phyloP scores from a whole-genome alignment of 2,113 vertebrate genomes.

The Lanius ludovicianus region DNA sequence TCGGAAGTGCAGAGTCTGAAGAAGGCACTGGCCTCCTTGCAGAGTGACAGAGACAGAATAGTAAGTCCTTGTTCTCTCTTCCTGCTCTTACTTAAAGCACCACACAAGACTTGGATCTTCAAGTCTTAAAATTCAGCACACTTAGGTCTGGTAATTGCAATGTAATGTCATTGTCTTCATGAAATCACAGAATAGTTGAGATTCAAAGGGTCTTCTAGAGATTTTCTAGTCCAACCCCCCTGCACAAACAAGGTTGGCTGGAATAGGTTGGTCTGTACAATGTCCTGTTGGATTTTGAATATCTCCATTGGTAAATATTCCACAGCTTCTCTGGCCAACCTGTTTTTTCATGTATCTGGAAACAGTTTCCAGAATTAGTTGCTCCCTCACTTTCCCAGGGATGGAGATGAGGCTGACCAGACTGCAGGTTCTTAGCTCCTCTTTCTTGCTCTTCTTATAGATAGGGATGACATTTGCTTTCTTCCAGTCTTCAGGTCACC shows the following conservation, averaged over 20 bases:
- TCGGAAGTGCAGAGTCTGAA: slow-evolving; percentile 88
- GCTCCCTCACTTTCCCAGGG: neutral
- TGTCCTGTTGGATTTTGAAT: neutral
- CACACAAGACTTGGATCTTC: neutral
- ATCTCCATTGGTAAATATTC: neutral
- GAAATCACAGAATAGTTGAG: neutral
- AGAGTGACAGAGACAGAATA: slow-evolving; percentile 90
- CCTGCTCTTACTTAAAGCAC: neutral
- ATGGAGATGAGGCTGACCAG: neutral
- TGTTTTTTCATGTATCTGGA: neutral
- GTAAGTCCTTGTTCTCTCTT: slow-evolving; percentile 71
- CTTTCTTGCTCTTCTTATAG: neutral
- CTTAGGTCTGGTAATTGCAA: neutral
- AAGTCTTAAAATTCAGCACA: neutral
- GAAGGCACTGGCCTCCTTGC: slow-evolving; percentile 89
- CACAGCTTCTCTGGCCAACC: neutral
- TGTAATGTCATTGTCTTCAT: neutral
- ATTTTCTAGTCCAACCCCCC: neutral
- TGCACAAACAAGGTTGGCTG: neutral
- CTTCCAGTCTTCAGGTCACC: neutral
- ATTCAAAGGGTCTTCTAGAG: neutral
- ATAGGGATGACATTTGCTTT: neutral
- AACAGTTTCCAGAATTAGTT: neutral
- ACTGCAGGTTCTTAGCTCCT: neutral
- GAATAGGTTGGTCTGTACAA: neutral